Percentiles rank a stretch among this genome's conserved stretches.
phyloP scores from a whole-genome alignment of 1,140 invertebrate genomes.

The Eueides isabella region DNA sequence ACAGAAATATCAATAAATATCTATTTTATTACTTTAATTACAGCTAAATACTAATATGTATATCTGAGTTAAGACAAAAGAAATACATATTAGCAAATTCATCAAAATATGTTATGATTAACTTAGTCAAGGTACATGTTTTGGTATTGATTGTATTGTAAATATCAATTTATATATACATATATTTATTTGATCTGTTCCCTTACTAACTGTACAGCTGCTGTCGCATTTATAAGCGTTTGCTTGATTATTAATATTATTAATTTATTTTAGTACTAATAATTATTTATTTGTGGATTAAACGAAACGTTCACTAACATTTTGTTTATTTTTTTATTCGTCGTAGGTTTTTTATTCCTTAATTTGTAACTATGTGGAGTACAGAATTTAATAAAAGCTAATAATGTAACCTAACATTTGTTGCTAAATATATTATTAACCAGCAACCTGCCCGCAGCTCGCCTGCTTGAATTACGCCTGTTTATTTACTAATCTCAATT shows the following conservation, averaged over 20 bases:
- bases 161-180: constrained; percentile 58
- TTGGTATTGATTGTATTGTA: constrained; percentile 53
- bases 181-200: constrained; percentile 55
- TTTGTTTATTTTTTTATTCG: constrained; percentile 15
- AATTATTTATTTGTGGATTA: constrained; percentile 71
- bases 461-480: no score
- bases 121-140: constrained; percentile 41
- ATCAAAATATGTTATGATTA: constrained; percentile 33
- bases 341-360: constrained; percentile 34
- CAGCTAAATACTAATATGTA: neutral
- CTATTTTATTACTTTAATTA: neutral
- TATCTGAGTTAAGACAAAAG: neutral
- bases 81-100: neutral
- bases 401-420: no score
- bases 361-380: neutral
- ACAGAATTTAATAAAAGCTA: no score
- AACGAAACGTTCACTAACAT: constrained; percentile 60
- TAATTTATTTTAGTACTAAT: constrained; percentile 64
- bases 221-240: constrained; percentile 67
- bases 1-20: neutral
- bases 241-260: constrained; percentile 34
- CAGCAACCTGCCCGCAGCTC: no score
- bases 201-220: constrained; percentile 58
- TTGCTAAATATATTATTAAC: no score
- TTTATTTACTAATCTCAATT: no score